These are phyloP conservation scores for Rugalucina vietnamica DNA, from an alignment of 2,888 invertebrate species.

Conservation along the genomic window DNA sequence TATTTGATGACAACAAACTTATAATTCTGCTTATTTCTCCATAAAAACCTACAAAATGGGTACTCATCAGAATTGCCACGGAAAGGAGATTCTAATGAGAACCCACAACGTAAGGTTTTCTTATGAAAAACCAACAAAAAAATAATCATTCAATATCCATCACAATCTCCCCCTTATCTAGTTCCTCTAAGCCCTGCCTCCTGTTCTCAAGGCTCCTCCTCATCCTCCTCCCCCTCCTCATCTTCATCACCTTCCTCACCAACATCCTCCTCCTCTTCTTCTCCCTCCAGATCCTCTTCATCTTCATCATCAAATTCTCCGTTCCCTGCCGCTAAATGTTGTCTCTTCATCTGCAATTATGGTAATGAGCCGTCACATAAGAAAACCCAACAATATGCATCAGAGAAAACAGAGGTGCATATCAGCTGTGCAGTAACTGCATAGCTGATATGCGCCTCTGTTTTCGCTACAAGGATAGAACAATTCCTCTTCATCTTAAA, in stretches of 20 bases:
- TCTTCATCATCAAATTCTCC: slow-evolving; percentile 65
- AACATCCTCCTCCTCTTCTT: slow-evolving; percentile 68
- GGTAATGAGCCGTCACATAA: neutral
- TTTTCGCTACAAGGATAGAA: neutral
- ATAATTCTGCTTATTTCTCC: neutral
- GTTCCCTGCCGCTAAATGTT: slow-evolving; percentile 63
- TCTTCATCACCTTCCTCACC: slow-evolving; percentile 69
- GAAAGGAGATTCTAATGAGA: neutral
- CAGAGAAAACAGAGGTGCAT: neutral
- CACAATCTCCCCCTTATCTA: slow-evolving; percentile 52
- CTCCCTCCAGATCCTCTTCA: slow-evolving; percentile 67
- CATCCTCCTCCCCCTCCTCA: slow-evolving; percentile 80
- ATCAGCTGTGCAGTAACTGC: neutral
- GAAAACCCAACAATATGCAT: neutral
- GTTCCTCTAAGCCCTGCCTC: slow-evolving; percentile 71
- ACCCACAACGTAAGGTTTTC: neutral
- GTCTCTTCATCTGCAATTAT: slow-evolving; percentile 52
- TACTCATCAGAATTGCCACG: neutral
- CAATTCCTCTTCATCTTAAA: neutral
- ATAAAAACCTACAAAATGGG: neutral
- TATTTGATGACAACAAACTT: neutral
- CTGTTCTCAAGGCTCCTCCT: slow-evolving; percentile 70
- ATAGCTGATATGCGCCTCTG: neutral
- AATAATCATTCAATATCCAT: slow-evolving; percentile 86
- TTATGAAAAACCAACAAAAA: neutral